Evolutionary conservation across 2,797 vertebrate species (phyloP), one percentile per base, ranked within the genome.

Genomic region (Allobates femoralis): DNA sequence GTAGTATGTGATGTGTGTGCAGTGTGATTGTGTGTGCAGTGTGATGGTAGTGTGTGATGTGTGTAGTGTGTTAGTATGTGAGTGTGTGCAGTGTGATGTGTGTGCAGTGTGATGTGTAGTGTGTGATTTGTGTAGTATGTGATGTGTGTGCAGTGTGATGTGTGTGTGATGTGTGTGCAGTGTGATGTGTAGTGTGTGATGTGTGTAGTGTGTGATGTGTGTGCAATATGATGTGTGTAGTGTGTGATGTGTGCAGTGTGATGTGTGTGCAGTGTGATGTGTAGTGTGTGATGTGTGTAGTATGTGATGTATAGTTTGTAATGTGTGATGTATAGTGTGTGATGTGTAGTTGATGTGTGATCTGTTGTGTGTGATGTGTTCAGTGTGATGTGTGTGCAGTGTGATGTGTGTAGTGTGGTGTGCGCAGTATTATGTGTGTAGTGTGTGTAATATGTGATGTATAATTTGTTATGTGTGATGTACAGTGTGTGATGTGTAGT

Each of bases 361-460:
- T 92, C 93, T 94, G 92, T 90, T 53, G 32, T 86, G 81, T 74
- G 3, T 81, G 60, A 67, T 50, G 50, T 30, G 16, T 32, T n/a
- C n/a, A 37, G 21, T 41, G 51, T 37, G 23, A 11, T 46, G n/a
- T n/a, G n/a, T n/a, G n/a, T n/a, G 37, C 5, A 18, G 30, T 67
- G 50, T 71, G 53, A 46, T 32, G 62, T 79, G 88, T 55, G 81
- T 86, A 62, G 3, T 81, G 60, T 67, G 32, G 50, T 30, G 16
- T 32, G 23, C n/a, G n/a, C n/a, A n/a, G n/a, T n/a, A n/a, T n/a
- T n/a, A n/a, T n/a, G 21, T 41, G 51, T 37, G 23, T 19, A 50
- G n/a, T n/a, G n/a, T n/a, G n/a, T n/a, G 37, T n/a, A n/a, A 41
- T 26, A 21, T 67, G 50, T 71, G 53, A 46, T 32, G 62, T 79